phyloP scores from a whole-genome alignment of 1,140 invertebrate species.

The Episyrphus balteatus region DNA sequence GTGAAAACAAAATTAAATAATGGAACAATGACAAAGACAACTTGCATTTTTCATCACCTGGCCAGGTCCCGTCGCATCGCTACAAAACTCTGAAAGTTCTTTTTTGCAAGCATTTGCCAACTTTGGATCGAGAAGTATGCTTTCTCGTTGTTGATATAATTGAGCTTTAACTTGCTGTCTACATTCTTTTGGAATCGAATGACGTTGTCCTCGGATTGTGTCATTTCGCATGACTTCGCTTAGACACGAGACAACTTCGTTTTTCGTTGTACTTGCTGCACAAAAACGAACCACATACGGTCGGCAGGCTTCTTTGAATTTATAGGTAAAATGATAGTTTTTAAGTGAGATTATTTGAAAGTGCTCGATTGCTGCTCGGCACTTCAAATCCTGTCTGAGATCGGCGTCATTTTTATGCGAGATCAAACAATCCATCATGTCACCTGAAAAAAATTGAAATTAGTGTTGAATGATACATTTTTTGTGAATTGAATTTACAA shows the following conservation, averaged over 20 bases:
- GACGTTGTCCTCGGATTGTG: slow-evolving; percentile 64
- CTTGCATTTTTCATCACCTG: slow-evolving; percentile 47
- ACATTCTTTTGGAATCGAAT: slow-evolving; percentile 73
- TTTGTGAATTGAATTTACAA: too few relatives aligned
- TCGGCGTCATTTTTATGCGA: slow-evolving; percentile 80
- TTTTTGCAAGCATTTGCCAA: slow-evolving; percentile 58
- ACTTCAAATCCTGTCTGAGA: slow-evolving; percentile 65
- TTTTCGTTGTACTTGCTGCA: slow-evolving; percentile 62
- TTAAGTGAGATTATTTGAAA: slow-evolving; percentile 84
- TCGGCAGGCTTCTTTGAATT: slow-evolving; percentile 91
- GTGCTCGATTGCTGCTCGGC: slow-evolving; percentile 88
- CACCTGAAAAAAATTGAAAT: slow-evolving; percentile 31
- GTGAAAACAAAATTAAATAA: neutral
- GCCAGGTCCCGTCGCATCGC: slow-evolving; percentile 61
- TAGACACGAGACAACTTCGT: slow-evolving; percentile 81
- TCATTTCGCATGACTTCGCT: slow-evolving; percentile 84
- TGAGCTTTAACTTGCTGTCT: slow-evolving; percentile 79
- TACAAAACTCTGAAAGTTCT: slow-evolving; percentile 72
- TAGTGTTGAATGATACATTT: slow-evolving; percentile 8
- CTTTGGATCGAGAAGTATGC: slow-evolving; percentile 71
- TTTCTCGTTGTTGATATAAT: slow-evolving; percentile 79
- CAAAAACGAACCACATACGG: slow-evolving; percentile 73
- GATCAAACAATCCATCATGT: slow-evolving; percentile 91
- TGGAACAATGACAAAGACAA: neutral
- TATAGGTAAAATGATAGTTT: slow-evolving; percentile 88